phyloP scores from a whole-genome alignment of 2,797 vertebrate genomes.

The Valencia hispanica region DNA sequence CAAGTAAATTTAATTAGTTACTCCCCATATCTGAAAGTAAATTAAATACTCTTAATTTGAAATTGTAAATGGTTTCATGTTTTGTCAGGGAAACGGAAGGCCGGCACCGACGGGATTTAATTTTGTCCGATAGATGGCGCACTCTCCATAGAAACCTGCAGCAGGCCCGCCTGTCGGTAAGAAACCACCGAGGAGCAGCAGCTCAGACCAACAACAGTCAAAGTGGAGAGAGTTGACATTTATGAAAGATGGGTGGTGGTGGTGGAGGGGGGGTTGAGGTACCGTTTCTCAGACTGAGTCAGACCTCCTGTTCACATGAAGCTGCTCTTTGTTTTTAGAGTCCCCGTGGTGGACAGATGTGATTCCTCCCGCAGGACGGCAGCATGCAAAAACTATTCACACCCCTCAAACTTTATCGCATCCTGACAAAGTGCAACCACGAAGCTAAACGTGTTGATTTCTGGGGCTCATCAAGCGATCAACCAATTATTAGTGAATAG shows the following conservation, averaged over 20 bases:
- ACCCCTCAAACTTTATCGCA: too few species aligned
- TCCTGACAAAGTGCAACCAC: background rate
- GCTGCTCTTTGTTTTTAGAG: background rate
- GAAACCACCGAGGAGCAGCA: slow-evolving; percentile 4
- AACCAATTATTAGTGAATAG: too few species aligned
- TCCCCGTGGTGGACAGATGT: background rate
- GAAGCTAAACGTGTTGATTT: background rate
- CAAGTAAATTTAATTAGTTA: too few species aligned
- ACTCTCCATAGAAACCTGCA: slow-evolving; percentile 70
- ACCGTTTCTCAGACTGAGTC: background rate
- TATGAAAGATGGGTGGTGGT: too few species aligned
- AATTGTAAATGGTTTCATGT: background rate
- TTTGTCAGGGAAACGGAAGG: background rate
- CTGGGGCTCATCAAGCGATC: too few species aligned
- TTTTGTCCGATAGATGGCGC: slow-evolving; percentile 79
- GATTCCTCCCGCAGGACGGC: background rate
- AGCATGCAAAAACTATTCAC: background rate
- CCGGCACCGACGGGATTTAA: background rate
- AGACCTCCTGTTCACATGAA: background rate
- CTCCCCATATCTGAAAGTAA: too few species aligned
- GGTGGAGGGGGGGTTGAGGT: background rate
- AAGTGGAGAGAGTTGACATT: slow-evolving; percentile 2
- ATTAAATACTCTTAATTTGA: background rate
- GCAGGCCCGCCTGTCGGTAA: slow-evolving; percentile 15
- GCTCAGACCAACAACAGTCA: slow-evolving; percentile 12